A percentile compares a stretch with the other conserved stretches of the same genome.
Conservation (phyloP, 1,140 invertebrate species). For the Zaprionus capensis region DNA sequence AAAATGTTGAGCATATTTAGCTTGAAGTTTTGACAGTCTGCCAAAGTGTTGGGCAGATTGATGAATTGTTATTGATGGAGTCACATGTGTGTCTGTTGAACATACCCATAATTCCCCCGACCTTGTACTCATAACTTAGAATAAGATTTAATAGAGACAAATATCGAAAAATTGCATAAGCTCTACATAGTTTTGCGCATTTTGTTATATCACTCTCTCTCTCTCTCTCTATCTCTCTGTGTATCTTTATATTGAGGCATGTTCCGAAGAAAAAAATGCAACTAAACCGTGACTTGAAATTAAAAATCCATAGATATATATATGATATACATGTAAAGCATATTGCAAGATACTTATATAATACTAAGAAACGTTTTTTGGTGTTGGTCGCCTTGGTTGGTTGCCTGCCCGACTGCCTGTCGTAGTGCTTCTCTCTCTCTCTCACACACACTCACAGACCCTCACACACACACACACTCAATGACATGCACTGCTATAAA, state of each 20-base stretch:
- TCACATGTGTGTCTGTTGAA: conserved; percentile 36
- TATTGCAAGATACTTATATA: conserved; percentile 34
- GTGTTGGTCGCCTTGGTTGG: conserved; percentile 66
- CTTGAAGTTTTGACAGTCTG: conserved; percentile 48
- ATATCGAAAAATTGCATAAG: conserved; percentile 23
- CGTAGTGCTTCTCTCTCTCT: conserved; percentile 40
- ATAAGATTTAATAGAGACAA: conserved; percentile 27
- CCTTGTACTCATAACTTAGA: conserved; percentile 15
- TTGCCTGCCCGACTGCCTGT: conserved; percentile 62
- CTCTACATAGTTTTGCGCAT: conserved; percentile 46
- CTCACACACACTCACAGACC: conserved; percentile 25
- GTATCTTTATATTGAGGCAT: conserved; percentile 61
- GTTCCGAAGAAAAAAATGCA: conserved; percentile 46
- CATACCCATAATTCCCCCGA: neutral
- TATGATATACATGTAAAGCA: conserved; percentile 5
- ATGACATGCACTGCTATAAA: conserved; percentile 34
- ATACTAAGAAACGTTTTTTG: conserved; percentile 53
- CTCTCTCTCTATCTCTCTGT: conserved; percentile 14
- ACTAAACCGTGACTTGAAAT: conserved; percentile 54
- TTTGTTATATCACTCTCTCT: conserved; percentile 49
- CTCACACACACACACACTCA: conserved; percentile 27
- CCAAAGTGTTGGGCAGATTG: conserved; percentile 26
- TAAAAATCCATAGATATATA: conserved; percentile 38
- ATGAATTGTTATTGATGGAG: conserved; percentile 51
- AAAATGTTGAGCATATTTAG: conserved; percentile 32